Evolutionary conservation across 2,113 vertebrate species (phyloP).

Genomic region (Isurus oxyrinchus): DNA sequence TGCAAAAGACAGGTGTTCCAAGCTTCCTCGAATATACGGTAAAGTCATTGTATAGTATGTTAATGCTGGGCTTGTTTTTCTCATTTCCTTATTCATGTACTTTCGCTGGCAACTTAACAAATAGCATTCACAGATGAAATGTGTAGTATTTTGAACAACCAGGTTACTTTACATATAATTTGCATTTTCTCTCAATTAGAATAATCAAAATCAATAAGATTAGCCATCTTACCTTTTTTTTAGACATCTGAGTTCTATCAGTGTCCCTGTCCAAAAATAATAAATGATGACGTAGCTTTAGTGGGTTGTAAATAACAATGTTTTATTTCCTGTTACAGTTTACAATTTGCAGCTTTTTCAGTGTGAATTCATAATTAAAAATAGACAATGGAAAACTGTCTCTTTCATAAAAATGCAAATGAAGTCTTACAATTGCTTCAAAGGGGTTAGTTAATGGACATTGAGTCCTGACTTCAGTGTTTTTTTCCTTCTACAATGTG

Average conservation of each 20-base stretch:
- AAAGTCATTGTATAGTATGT: conserved; percentile 29
- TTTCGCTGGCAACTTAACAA: conserved; percentile 17
- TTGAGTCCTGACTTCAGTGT: background rate
- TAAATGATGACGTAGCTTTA: background rate
- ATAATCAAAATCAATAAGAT: background rate
- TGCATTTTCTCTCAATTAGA: background rate
- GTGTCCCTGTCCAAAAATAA: background rate
- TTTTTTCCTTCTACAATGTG: background rate
- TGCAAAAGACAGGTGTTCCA: conserved; percentile 24
- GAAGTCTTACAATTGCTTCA: background rate
- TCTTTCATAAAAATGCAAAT: background rate
- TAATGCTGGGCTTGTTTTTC: conserved; percentile 31
- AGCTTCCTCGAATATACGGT: conserved; percentile 9
- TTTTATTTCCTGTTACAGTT: background rate
- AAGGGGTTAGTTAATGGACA: background rate
- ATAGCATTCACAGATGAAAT: conserved; percentile 11
- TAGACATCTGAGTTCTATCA: background rate
- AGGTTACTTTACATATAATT: background rate
- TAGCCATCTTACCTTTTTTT: background rate
- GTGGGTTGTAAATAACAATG: background rate
- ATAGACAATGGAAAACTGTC: background rate
- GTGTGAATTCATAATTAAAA: background rate
- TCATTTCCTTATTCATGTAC: conserved; percentile 32
- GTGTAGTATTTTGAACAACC: background rate
- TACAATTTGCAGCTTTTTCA: background rate